These are phyloP conservation scores for Euphydryas editha DNA, from an alignment of 2,888 invertebrate genomes.

Conservation along the genomic window DNA sequence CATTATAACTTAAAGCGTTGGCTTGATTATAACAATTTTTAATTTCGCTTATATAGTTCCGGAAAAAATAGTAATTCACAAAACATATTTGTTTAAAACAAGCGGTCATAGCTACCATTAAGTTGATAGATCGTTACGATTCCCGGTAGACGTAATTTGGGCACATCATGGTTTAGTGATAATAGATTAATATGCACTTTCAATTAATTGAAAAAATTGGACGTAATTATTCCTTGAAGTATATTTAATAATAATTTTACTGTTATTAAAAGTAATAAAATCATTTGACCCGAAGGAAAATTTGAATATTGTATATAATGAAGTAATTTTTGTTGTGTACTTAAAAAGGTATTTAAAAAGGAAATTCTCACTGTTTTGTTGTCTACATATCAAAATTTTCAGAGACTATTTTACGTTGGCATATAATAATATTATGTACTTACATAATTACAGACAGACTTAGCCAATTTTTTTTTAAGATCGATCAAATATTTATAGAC, in stretches of 20 bases:
- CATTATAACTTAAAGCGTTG: not conserved
- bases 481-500: too few relatives aligned
- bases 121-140: conserved; percentile 40
- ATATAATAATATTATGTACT: too few relatives aligned
- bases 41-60: not conserved
- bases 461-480: too few relatives aligned
- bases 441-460: too few relatives aligned
- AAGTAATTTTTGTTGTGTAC: too few relatives aligned
- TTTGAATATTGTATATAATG: too few relatives aligned
- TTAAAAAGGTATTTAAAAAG: too few relatives aligned
- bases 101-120: conserved; percentile 33
- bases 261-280: not conserved
- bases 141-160: conserved; percentile 39
- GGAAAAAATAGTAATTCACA: conserved; percentile 11
- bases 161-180: conserved; percentile 38
- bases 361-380: too few relatives aligned
- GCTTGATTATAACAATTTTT: conserved; percentile 2
- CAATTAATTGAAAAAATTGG: conserved; percentile 32
- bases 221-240: not conserved
- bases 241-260: not conserved
- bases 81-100: conserved; percentile 36
- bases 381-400: too few relatives aligned
- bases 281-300: not conserved
- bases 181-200: conserved; percentile 42
- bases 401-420: too few relatives aligned